Base-by-base conservation (phyloP, 2,888 invertebrate species). In the Galeruca laticollis region DNA sequence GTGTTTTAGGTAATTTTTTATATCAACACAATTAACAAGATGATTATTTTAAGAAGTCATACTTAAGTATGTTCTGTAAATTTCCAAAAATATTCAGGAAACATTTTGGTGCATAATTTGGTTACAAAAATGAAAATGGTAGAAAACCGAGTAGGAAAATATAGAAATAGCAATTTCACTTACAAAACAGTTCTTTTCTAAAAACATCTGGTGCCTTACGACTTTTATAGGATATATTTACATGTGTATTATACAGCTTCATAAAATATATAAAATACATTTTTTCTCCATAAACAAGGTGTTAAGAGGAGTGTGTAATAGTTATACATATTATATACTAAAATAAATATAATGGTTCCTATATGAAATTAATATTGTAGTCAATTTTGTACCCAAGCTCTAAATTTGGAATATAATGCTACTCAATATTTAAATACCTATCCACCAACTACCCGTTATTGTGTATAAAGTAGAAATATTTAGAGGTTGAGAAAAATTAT, bases 121-220 rank as follows among this genome's bases (percentile, higher is more conserved):
- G 26, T 26, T 26, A 26, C 26, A 26, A 26, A 26, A 26, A 26
- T 26, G 6, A 37, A 37, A 37, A 37, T 11, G 3, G 6, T 37
- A 37, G 13, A 37, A 37, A 37, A 37, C 37, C 13, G 1, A 37
- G 37, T 37, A 47, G 15, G 9, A 15, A 18, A 47, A 18, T n/a
- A 47, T 2, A 15, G 15, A 47, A 6, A 18, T 18, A 57, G 35
- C 33, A 57, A 26, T n/a, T 13, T 21, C 31, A 26, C 11, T 54
- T 26, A 57, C 35, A 57, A 56, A 57, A 57, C 35, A 57, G 56
- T 57, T 57, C 65, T 57, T 65, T 65, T 65, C 56, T 56, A 65
- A 65, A 65, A 65, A 65, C 65, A 65, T 65, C 57, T 65, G 65
- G 65, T 65, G 65, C 65, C 65, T 65, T 57, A 33, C 8, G 31